Percentiles rank a stretch among this genome's conserved stretches.
These are phyloP conservation scores for Erebia aethiops DNA, from an alignment of 2,888 invertebrate genomes.

Conservation along the genomic window DNA sequence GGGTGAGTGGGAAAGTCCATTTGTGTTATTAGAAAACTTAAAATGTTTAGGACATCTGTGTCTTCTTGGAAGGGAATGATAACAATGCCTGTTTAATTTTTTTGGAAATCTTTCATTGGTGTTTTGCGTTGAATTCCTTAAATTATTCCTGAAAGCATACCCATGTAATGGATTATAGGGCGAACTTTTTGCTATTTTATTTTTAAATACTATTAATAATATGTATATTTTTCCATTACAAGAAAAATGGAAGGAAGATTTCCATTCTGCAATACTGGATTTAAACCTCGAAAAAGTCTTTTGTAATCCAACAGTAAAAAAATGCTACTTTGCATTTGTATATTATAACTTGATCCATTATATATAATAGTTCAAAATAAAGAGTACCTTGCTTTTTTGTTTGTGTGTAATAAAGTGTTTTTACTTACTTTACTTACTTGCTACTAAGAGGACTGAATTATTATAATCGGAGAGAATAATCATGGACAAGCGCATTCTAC, in stretches of 20 bases:
- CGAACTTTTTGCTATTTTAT: conserved; percentile 6
- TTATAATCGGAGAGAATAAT: too few relatives aligned
- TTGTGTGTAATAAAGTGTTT: too few relatives aligned
- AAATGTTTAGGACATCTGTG: conserved; percentile 50
- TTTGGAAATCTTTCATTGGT: conserved; percentile 26
- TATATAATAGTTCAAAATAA: too few relatives aligned
- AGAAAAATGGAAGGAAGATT: neutral
- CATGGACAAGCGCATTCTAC: too few relatives aligned
- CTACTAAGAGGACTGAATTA: too few relatives aligned
- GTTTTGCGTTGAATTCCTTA: conserved; percentile 13
- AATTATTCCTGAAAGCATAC: conserved; percentile 19
- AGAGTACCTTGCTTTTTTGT: too few relatives aligned
- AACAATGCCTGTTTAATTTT: conserved; percentile 39
- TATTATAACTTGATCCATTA: too few relatives aligned
- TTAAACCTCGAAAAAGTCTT: too few relatives aligned
- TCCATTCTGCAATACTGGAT: neutral
- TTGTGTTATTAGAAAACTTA: conserved; percentile 60
- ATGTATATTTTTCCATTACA: neutral
- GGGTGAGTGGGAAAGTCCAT: conserved; percentile 57
- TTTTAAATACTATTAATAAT: neutral
- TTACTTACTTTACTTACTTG: too few relatives aligned
- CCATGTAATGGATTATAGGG: conserved; percentile 19
- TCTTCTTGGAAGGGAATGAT: conserved; percentile 38
- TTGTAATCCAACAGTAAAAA: too few relatives aligned
- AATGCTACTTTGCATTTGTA: too few relatives aligned